Evolutionary conservation across 2,888 invertebrate species (phyloP).

Genomic region (Tineola bisselliella): DNA sequence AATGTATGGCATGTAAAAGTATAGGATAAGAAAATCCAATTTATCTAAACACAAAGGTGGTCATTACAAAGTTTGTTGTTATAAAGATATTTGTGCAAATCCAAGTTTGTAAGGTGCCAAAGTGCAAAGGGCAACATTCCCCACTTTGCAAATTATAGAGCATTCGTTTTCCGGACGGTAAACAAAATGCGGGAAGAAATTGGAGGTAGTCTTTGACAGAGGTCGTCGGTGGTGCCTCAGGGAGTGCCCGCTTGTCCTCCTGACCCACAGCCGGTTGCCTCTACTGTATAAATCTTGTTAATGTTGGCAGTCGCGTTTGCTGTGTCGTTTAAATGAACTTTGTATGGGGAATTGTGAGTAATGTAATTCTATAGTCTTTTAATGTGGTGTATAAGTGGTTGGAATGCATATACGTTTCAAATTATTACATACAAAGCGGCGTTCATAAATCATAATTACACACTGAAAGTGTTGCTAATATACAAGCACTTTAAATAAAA

Average conservation of each 20-base stretch:
- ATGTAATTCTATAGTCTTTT: not conserved
- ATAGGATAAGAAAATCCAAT: not conserved
- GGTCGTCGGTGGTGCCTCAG: not conserved
- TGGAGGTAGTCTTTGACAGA: conserved; percentile 6
- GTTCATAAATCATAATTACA: no score
- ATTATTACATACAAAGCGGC: no score
- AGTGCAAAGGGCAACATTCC: not conserved
- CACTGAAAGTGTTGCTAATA: no score
- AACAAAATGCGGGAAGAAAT: conserved; percentile 4
- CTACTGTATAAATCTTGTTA: conserved; percentile 13
- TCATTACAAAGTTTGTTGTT: not conserved
- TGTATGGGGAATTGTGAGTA: not conserved
- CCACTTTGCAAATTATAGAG: conserved; percentile 13
- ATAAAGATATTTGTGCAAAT: conserved; percentile 11
- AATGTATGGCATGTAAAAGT: no score
- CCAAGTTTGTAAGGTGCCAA: conserved; percentile 13
- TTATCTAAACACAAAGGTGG: not conserved
- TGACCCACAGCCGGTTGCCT: conserved; percentile 13
- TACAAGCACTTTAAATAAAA: no score
- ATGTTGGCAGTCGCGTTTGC: conserved; percentile 14
- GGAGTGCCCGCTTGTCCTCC: conserved; percentile 11
- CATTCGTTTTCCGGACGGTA: conserved; percentile 11
- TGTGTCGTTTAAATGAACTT: not conserved
- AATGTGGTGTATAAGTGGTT: no score
- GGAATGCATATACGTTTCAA: no score